Percentiles rank a stretch among this genome's conserved stretches.
These are phyloP conservation scores for Ibidorhyncha struthersii DNA, from an alignment of 2,113 vertebrate species.

Conservation along the genomic window DNA sequence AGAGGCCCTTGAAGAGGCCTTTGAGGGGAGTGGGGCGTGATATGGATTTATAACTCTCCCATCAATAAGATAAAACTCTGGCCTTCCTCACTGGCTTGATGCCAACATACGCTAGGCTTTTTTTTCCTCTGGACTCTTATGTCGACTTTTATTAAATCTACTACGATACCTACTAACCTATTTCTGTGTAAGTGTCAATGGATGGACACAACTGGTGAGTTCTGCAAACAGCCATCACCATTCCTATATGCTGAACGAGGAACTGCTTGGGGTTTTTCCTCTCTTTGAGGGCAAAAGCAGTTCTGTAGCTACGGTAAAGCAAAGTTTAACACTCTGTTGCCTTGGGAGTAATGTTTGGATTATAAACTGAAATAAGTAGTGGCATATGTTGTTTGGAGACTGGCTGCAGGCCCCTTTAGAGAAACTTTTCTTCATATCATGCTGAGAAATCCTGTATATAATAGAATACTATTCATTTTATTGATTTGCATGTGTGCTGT, in stretches of 20 bases:
- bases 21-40: accelerated
- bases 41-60: not conserved
- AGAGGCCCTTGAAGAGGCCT: not conserved
- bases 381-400: not conserved
- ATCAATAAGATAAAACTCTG: not conserved
- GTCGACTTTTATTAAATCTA: not conserved
- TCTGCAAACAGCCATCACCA: not conserved
- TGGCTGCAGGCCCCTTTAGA: not conserved
- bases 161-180: not conserved
- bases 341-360: not conserved
- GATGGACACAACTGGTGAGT: not conserved
- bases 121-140: not conserved
- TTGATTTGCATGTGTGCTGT: not conserved
- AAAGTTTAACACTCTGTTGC: not conserved
- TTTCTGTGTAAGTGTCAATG: not conserved
- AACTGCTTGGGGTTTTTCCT: not conserved
- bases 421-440: not conserved
- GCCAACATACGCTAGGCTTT: not conserved
- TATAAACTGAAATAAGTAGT: not conserved
- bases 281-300: not conserved
- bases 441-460: not conserved
- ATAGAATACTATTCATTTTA: not conserved
- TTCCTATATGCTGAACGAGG: not conserved
- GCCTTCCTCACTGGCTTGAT: not conserved
- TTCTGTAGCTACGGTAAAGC: not conserved